phyloP scores from a whole-genome alignment of 2,797 vertebrate species.

The Pachyuromys duprasi region DNA sequence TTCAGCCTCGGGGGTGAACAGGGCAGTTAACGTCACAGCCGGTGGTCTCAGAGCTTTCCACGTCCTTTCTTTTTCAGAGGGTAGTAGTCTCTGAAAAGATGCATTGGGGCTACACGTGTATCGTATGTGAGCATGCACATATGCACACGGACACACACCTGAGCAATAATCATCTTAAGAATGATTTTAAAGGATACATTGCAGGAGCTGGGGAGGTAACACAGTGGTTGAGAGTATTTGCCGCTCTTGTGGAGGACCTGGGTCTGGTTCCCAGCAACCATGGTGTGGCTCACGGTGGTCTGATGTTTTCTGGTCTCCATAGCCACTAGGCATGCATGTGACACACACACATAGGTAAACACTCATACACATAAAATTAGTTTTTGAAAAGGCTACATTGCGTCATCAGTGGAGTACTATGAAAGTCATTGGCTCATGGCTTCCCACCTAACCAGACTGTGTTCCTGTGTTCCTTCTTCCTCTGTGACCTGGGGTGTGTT shows the following conservation, averaged over 20 bases:
- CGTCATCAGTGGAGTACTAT: not conserved
- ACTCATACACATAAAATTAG: not conserved
- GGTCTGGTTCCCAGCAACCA: not conserved
- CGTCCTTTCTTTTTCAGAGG: not conserved
- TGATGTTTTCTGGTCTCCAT: not conserved
- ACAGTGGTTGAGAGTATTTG: not conserved
- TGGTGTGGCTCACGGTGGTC: not conserved
- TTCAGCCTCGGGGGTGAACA: not conserved
- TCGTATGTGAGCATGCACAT: not conserved
- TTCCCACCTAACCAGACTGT: not conserved
- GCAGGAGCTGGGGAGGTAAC: not conserved
- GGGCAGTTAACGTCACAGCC: not conserved
- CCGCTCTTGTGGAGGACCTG: not conserved
- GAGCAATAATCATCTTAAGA: not conserved
- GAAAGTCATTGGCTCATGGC: not conserved
- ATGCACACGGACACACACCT: too few species aligned
- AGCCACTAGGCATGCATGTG: not conserved
- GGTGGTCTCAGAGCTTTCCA: not conserved
- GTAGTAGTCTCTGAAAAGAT: conserved; percentile 2
- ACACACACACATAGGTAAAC: not conserved
- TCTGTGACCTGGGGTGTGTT: not conserved
- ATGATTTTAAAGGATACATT: not conserved
- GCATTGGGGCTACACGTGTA: not conserved
- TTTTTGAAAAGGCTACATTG: not conserved
- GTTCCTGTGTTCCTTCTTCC: not conserved